Evolutionary conservation across 2,888 invertebrate species (phyloP).

Genomic region (Drosophila barbarae): DNA sequence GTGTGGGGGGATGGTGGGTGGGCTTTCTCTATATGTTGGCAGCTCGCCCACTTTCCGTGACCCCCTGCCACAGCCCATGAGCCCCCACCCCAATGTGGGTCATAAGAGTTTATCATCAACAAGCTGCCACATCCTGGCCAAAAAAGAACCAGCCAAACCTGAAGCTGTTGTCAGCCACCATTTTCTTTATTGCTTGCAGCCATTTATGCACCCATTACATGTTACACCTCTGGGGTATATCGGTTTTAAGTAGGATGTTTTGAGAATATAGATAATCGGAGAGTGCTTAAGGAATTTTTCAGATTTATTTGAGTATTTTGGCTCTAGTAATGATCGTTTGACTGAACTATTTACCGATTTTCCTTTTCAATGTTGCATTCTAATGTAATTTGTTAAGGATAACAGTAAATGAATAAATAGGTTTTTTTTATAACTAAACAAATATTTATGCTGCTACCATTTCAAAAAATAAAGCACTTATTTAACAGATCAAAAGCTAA

Average conservation of each 20-base stretch:
- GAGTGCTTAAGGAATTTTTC: background rate
- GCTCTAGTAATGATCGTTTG: background rate
- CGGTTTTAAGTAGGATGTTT: background rate
- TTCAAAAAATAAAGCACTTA: background rate
- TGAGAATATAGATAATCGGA: background rate
- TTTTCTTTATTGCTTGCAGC: slow-evolving; percentile 51
- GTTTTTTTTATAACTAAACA: background rate
- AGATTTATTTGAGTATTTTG: fast-evolving
- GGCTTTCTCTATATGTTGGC: slow-evolving; percentile 12
- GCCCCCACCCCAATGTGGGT: slow-evolving; percentile 56
- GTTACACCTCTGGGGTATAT: slow-evolving; percentile 4
- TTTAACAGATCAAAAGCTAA: background rate
- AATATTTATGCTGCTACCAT: background rate
- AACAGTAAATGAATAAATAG: background rate
- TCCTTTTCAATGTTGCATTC: fast-evolving
- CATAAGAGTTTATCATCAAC: slow-evolving; percentile 73
- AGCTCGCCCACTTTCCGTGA: slow-evolving; percentile 22
- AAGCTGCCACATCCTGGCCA: slow-evolving; percentile 72
- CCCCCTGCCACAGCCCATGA: background rate
- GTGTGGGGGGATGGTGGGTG: slow-evolving; percentile 11
- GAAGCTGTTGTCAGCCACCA: slow-evolving; percentile 55
- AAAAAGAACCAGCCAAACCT: slow-evolving; percentile 45
- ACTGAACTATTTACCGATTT: background rate
- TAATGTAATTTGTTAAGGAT: background rate
- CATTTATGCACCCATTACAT: slow-evolving; percentile 31